Evolutionary conservation across 2,888 invertebrate species (phyloP).

Genomic region (Pachliopta kotzebuea): DNA sequence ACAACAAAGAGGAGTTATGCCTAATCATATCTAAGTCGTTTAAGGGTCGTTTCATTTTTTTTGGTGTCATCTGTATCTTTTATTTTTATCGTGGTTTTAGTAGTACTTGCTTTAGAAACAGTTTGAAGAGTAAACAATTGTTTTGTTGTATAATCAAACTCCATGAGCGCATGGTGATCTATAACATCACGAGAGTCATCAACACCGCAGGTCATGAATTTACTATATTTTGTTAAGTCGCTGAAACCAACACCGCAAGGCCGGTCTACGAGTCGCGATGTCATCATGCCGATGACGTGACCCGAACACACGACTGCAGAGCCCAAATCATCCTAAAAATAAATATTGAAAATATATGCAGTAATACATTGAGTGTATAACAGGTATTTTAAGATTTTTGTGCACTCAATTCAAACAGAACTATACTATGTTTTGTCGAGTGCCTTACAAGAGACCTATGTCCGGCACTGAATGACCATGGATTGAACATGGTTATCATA

Average conservation of each 20-base stretch:
- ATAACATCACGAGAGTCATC: slow-evolving; percentile 67
- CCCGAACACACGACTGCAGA: slow-evolving; percentile 60
- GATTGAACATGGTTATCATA: no score
- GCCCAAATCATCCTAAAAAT: slow-evolving; percentile 62
- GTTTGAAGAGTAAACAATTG: slow-evolving; percentile 27
- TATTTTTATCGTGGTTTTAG: not conserved
- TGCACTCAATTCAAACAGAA: no score
- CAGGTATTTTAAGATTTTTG: no score
- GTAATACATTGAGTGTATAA: no score
- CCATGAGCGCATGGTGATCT: slow-evolving; percentile 45
- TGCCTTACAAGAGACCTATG: no score
- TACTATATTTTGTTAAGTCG: slow-evolving; percentile 51
- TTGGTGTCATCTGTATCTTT: not conserved
- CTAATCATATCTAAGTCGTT: slow-evolving; percentile 2
- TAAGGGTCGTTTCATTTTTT: not conserved
- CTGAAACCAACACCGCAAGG: slow-evolving; percentile 67
- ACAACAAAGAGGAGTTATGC: no score
- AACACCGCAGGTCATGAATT: slow-evolving; percentile 68
- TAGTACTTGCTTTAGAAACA: not conserved
- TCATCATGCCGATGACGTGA: slow-evolving; percentile 61
- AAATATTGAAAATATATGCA: not conserved
- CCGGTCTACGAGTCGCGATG: slow-evolving; percentile 61
- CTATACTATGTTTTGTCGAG: no score
- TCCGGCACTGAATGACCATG: no score
- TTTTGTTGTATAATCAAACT: slow-evolving; percentile 40